phyloP scores from a whole-genome alignment of 2,113 vertebrate species.

The Sigmodon hispidus region DNA sequence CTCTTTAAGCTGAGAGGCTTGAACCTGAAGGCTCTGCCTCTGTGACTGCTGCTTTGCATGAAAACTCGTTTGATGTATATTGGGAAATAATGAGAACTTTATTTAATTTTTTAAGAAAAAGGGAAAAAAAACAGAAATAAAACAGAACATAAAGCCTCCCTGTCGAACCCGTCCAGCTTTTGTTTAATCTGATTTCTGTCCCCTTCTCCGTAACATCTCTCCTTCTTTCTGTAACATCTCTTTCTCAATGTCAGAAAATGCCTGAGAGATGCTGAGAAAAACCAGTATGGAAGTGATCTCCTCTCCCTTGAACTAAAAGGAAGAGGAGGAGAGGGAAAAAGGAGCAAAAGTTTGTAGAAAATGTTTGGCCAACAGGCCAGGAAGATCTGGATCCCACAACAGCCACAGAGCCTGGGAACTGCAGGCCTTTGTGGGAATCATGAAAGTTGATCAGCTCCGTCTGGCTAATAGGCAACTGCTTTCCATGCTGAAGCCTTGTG shows the following conservation, averaged over 20 bases:
- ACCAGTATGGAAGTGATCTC: background rate
- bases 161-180: slow-evolving; percentile 78
- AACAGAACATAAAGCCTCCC: slow-evolving; percentile 79
- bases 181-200: slow-evolving; percentile 56
- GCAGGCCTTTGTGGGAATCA: background rate
- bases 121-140: slow-evolving; percentile 49
- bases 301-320: slow-evolving; percentile 55
- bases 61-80: slow-evolving; percentile 87
- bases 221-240: background rate
- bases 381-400: slow-evolving; percentile 39
- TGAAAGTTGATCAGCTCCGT: slow-evolving; percentile 16
- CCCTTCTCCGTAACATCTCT: background rate
- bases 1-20: slow-evolving; percentile 61
- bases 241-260: slow-evolving; percentile 50
- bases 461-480: slow-evolving; percentile 75
- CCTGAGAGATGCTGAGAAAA: slow-evolving; percentile 44
- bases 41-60: slow-evolving; percentile 89
- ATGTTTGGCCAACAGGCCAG: slow-evolving; percentile 54
- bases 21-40: slow-evolving; percentile 76
- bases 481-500: background rate
- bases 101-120: slow-evolving; percentile 84
- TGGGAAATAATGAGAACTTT: slow-evolving; percentile 85
- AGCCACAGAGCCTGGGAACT: slow-evolving; percentile 54
- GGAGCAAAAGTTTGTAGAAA: slow-evolving; percentile 83
- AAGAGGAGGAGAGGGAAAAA: background rate